Base-by-base conservation (phyloP, 2,113 vertebrate species). In the Pimephales promelas region DNA sequence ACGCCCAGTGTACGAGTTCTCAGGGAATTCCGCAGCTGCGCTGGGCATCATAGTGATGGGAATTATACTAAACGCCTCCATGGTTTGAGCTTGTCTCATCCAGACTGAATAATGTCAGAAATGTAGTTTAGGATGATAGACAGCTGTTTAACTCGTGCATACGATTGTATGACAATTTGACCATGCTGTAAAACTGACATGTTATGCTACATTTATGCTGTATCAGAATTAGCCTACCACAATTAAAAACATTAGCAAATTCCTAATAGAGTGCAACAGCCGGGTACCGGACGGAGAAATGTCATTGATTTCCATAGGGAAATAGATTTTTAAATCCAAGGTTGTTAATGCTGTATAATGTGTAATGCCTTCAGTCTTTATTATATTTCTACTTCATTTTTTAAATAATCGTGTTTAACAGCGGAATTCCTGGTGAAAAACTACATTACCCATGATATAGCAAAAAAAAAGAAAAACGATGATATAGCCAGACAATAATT, bases 1-100 rank as follows among this genome's bases (percentile, higher is more conserved):
- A 89, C 82, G 49, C 90, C 91, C 90, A 89, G 91, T 92, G 89
- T 87, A 89, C 89, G 91, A 87, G 91, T 90, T 93, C 94, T 95
- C 94, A 94, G 94, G 94, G 92, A 94, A 90, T 93, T 90, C 90
- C 88, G 88, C 90, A 88, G 90, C 90, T 91, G 86, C 88, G 91
- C 91, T 89, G 90, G 91, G 88, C 81, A 75, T 80, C 70, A 71
- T 72, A 83, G 86, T 54, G 22, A 82, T 83, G 31, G 34, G 62
- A 78, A 79, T 28, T 72, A 81, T 49, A n/a, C 49, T 59, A 74
- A 40, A 13, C 34, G n/a, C 71, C 22, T 62, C 43, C 73, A 70
- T 68, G 68, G 71, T 76, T 74, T 34, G 18, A 56, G 40, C 59
- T 54, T 3, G 66, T 71, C 49, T 47, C 68, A 31, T 72, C 10